Evolutionary conservation across 92 coral and sea anemone species (phyloP), one percentile per base, ranked within the genome.

Genomic region (Siderastrea radians): DNA sequence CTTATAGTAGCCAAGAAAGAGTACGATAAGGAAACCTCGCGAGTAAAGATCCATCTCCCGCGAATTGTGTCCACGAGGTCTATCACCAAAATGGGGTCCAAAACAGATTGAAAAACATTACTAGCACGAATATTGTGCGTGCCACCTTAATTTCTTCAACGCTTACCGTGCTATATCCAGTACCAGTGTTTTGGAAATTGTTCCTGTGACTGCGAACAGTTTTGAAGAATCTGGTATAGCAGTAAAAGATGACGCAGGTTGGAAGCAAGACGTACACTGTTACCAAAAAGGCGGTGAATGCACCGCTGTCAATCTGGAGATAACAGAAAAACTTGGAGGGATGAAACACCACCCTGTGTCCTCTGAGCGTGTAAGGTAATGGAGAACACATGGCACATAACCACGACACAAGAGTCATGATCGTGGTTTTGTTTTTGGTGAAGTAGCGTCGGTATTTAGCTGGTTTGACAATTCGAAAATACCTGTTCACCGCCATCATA

Each of bases 11-110:
- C 78, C 50, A 90, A 81, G 49, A 80, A 86, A 48, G 81, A 86
- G 58, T 86, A 90, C 10, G 82, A 68, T 4, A 84, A 43, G 54
- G 86, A 90, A 17, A 75, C 90, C 16, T 44, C 66, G 13, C 91
- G 76, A 45, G 93, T 79, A 19, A 90, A 76, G 57, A 77, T 79
- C 87, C 88, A 90, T 10, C 77, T 77, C 47, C 90, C 93, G 0
- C 80, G 55, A 13, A 90, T 17, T 10, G 90, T 86, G 58, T 90
- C 93, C 50, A 81, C 80, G 49, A 90, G 84, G 62, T 90, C 93
- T 54, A 90, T 86, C 19, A 86, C 12, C 52, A 86, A 62, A 12
- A 90, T 74, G 0, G 93, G 0, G 80, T 67, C 93, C 93, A 90
- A 26, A 91, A 90, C 48, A 81, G 13, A 85, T 74, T 90, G 59